These are phyloP conservation scores for Pachliopta kotzebuea DNA, from an alignment of 2,888 invertebrate species.

Conservation along the genomic window DNA sequence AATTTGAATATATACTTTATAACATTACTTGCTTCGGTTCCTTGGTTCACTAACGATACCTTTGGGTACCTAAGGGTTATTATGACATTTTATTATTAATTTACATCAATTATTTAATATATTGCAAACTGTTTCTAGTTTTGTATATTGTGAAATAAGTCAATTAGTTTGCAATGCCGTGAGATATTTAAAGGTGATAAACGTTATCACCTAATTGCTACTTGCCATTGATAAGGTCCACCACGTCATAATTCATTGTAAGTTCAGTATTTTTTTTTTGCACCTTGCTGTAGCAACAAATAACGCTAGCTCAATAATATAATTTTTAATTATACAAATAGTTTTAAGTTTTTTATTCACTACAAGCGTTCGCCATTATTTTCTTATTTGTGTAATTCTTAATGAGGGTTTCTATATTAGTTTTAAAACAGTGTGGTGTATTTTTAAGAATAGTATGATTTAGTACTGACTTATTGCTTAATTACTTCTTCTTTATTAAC, in stretches of 20 bases:
- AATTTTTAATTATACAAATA: no score
- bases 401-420: neutral
- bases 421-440: neutral
- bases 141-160: neutral
- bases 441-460: neutral
- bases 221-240: conserved; percentile 10
- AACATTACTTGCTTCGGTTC: no score
- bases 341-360: no score
- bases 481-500: neutral
- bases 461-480: neutral
- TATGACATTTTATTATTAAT: no score
- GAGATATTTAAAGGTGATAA: conserved; percentile 23
- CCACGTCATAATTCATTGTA: neutral
- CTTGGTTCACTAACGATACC: no score
- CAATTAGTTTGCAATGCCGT: neutral
- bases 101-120: neutral
- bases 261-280: neutral
- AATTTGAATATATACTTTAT: no score
- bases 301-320: no score
- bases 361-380: no score
- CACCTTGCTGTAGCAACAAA: no score
- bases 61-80: no score
- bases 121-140: neutral
- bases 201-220: conserved; percentile 19
- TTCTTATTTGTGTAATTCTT: neutral